phyloP scores from a whole-genome alignment of 2,113 vertebrate species.

The Morone chrysops region DNA sequence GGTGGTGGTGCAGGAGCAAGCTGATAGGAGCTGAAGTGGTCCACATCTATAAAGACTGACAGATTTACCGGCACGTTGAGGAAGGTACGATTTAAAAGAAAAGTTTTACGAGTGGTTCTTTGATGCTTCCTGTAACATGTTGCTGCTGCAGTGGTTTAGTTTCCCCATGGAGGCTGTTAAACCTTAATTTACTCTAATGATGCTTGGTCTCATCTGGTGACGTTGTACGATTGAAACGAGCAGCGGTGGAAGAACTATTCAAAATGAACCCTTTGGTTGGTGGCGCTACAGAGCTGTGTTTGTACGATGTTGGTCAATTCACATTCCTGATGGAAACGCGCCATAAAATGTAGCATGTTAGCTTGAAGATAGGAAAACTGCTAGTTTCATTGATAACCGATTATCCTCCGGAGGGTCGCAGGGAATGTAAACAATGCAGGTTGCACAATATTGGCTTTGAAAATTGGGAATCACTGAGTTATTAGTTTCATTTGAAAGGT shows the following conservation, averaged over 20 bases:
- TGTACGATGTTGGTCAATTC: too few species aligned
- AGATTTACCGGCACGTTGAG: neutral
- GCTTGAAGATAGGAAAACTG: neutral
- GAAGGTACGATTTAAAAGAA: neutral
- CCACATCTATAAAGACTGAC: neutral
- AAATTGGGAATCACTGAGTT: too few species aligned
- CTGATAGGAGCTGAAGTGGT: slow-evolving; percentile 42
- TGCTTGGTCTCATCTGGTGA: neutral
- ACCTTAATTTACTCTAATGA: neutral
- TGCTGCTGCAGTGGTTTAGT: neutral
- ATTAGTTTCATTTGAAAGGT: too few species aligned
- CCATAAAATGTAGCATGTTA: neutral
- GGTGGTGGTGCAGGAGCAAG: slow-evolving; percentile 19
- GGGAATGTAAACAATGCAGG: neutral
- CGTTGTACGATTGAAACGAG: neutral
- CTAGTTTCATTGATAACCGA: neutral
- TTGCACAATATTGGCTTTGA: neutral
- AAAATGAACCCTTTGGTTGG: neutral
- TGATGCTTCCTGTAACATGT: neutral
- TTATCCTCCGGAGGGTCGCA: too few species aligned
- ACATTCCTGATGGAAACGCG: too few species aligned
- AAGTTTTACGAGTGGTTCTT: neutral
- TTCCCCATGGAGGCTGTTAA: neutral
- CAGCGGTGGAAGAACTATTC: neutral
- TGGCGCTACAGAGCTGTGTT: neutral